These are phyloP conservation scores for Leptodactylus fuscus DNA, from an alignment of 2,113 vertebrate genomes.

Conservation along the genomic window DNA sequence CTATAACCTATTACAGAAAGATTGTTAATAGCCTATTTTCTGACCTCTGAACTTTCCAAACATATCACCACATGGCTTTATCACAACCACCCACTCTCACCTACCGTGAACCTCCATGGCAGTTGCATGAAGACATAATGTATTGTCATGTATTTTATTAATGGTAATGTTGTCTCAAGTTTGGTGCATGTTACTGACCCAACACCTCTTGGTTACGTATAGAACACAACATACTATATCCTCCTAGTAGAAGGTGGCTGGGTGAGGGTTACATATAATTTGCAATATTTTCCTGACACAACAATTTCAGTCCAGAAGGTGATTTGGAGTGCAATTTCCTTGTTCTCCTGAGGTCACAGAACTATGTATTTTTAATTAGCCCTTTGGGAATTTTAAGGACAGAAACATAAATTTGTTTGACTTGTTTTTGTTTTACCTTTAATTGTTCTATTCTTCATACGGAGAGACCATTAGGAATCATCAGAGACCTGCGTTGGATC, in stretches of 20 bases:
- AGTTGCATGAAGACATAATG: too few relatives aligned
- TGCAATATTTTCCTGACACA: neutral
- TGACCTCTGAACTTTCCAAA: neutral
- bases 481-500: neutral
- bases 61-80: neutral
- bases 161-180: too few relatives aligned
- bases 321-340: neutral
- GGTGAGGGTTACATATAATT: neutral
- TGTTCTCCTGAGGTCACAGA: neutral
- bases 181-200: too few relatives aligned
- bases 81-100: too few relatives aligned
- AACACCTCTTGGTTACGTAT: too few relatives aligned
- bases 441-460: constrained; percentile 16
- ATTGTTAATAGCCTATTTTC: too few relatives aligned
- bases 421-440: constrained; percentile 4
- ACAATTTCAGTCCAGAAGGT: constrained; percentile 5
- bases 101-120: too few relatives aligned
- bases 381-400: neutral
- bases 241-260: neutral
- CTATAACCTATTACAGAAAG: neutral
- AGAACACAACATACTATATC: too few relatives aligned
- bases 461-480: neutral
- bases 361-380: constrained; percentile 8
- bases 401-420: neutral
- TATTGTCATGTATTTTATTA: too few relatives aligned